Percentiles rank a stretch among this genome's conserved stretches.
Conservation (phyloP, 23 tunicate species). For the Oikopleura albicans region DNA sequence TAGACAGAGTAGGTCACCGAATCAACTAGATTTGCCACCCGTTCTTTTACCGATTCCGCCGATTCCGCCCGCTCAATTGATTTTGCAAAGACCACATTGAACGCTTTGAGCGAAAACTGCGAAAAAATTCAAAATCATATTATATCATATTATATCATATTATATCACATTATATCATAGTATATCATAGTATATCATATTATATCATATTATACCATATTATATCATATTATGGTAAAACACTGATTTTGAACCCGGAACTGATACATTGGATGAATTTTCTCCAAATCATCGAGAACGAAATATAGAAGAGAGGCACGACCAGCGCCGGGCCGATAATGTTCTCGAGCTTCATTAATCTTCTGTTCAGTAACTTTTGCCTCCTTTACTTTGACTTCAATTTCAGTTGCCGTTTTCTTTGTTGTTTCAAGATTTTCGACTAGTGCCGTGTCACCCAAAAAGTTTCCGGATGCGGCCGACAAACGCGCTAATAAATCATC, state of each 20-base stretch:
- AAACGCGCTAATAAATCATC: constrained; percentile 72
- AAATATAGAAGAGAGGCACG: constrained; percentile 90
- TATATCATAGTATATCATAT: too few species aligned
- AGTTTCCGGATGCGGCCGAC: constrained; percentile 97
- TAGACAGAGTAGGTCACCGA: constrained; percentile 81
- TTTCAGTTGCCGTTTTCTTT: constrained; percentile 96
- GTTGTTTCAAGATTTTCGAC: constrained; percentile 97
- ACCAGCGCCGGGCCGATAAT: constrained; percentile 50
- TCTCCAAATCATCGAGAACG: constrained; percentile 67
- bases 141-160: too few species aligned
- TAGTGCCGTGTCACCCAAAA: constrained; percentile 91
- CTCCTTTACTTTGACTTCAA: constrained; percentile 83
- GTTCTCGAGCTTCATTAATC: constrained; percentile 90
- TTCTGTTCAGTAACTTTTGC: constrained; percentile 75
- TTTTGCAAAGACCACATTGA: constrained; percentile 89
- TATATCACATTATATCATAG: too few species aligned
- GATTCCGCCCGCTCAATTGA: constrained; percentile 71
- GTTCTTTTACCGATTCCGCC: constrained; percentile 47
- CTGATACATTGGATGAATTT: constrained; percentile 89
- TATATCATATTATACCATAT: too few species aligned
- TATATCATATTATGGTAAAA: too few species aligned
- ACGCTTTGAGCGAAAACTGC: constrained; percentile 45
- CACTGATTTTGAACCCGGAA: too few species aligned
- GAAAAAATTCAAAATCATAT: neutral
- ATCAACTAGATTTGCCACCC: constrained; percentile 65